phyloP scores from a whole-genome alignment of 1,140 invertebrate species.

The Plectrocnemia conspersa region DNA sequence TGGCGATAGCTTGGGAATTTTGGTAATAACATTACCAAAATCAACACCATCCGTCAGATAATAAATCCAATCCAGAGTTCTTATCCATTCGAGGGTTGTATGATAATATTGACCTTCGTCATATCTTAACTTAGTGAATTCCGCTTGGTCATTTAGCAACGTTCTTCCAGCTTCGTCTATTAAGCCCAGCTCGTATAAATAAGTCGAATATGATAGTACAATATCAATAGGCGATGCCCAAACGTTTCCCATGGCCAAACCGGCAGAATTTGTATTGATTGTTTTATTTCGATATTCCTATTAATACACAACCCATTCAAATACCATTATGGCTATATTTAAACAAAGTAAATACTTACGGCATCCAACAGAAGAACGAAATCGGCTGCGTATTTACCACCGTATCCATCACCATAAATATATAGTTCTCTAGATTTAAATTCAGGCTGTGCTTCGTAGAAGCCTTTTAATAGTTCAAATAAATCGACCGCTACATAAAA shows the following conservation, averaged over 20 bases:
- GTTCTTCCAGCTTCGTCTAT: conserved; percentile 58
- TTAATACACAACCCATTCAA: background rate
- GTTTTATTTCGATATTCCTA: conserved; percentile 60
- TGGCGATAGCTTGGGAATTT: background rate
- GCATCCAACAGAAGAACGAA: conserved; percentile 61
- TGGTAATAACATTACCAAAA: conserved; percentile 67
- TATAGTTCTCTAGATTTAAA: conserved; percentile 70
- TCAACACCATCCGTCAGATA: conserved; percentile 60
- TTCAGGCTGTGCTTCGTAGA: conserved; percentile 59
- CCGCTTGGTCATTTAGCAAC: conserved; percentile 50
- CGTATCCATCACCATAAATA: conserved; percentile 82
- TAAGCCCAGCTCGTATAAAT: conserved; percentile 61
- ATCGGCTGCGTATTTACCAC: conserved; percentile 85
- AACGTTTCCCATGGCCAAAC: conserved; percentile 75
- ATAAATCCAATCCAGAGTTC: conserved; percentile 58
- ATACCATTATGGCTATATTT: background rate
- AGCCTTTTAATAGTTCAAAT: conserved; percentile 61
- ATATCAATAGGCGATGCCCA: conserved; percentile 84
- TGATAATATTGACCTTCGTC: conserved; percentile 51
- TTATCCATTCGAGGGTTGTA: conserved; percentile 62
- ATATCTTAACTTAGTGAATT: conserved; percentile 50
- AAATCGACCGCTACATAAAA: no score
- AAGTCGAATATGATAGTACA: conserved; percentile 71
- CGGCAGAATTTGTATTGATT: conserved; percentile 67
- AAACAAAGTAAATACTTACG: conserved; percentile 48